Evolutionary conservation across 2,888 invertebrate species (phyloP).

Genomic region (Mythimna ferrago): DNA sequence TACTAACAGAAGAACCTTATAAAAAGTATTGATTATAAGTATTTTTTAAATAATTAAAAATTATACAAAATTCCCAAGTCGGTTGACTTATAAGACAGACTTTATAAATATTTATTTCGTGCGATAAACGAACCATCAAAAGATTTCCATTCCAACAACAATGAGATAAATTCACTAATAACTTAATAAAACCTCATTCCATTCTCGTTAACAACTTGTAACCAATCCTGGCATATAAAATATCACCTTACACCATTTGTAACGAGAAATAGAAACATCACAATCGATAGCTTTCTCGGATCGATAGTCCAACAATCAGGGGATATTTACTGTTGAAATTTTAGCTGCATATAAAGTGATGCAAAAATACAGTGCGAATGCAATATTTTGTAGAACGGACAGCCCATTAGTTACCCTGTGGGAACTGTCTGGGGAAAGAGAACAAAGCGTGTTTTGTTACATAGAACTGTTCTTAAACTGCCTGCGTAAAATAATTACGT

Average conservation of each 20-base stretch:
- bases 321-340: conserved; percentile 56
- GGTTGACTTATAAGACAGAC: too few relatives aligned
- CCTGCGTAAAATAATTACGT: conserved; percentile 65
- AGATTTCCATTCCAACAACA: neutral
- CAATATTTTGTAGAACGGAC: conserved; percentile 86
- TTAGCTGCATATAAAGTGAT: conserved; percentile 77
- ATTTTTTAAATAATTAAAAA: too few relatives aligned
- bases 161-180: conserved; percentile 2
- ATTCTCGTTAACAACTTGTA: conserved; percentile 6
- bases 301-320: conserved; percentile 39
- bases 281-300: conserved; percentile 31
- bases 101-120: too few relatives aligned
- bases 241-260: conserved; percentile 38
- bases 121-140: too few relatives aligned
- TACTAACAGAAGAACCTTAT: too few relatives aligned
- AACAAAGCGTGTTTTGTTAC: conserved; percentile 88
- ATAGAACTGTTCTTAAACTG: conserved; percentile 83
- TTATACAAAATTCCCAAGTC: too few relatives aligned
- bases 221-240: conserved; percentile 20
- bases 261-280: conserved; percentile 59
- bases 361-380: conserved; percentile 82
- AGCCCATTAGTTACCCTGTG: conserved; percentile 88
- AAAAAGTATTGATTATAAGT: too few relatives aligned
- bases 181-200: conserved; percentile 22
- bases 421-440: conserved; percentile 85